phyloP scores from a whole-genome alignment of 2,113 vertebrate genomes.

The Eurystomus gularis region DNA sequence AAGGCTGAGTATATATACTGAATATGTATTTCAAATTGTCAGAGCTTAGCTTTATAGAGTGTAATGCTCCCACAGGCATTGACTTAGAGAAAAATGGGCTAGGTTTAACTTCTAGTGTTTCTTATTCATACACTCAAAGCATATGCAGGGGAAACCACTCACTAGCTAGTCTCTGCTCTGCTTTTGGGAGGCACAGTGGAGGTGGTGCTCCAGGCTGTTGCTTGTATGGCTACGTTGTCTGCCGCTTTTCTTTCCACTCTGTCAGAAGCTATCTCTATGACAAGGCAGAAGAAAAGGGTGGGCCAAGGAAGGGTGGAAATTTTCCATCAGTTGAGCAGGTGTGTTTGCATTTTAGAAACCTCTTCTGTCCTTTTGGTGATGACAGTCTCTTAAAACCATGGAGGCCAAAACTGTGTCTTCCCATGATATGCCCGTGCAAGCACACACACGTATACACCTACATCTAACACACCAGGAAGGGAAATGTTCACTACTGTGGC shows the following conservation, averaged over 20 bases:
- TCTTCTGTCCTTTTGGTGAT: neutral
- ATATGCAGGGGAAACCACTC: neutral
- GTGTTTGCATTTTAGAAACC: neutral
- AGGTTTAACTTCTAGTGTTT: neutral
- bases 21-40: neutral
- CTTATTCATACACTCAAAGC: neutral
- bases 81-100: neutral
- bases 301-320: neutral
- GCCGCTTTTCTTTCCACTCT: neutral
- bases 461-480: neutral
- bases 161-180: neutral
- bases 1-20: neutral
- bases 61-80: neutral
- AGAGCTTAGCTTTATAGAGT: neutral
- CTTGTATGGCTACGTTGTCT: accelerated
- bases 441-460: accelerated
- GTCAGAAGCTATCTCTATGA: neutral
- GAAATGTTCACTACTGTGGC: neutral
- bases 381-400: neutral
- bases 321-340: neutral
- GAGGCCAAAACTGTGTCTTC: neutral
- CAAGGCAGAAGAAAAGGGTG: neutral
- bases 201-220: accelerated
- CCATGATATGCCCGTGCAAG: accelerated
- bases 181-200: neutral